phyloP scores from a whole-genome alignment of 1,140 invertebrate genomes.

The Maconellicoccus hirsutus region DNA sequence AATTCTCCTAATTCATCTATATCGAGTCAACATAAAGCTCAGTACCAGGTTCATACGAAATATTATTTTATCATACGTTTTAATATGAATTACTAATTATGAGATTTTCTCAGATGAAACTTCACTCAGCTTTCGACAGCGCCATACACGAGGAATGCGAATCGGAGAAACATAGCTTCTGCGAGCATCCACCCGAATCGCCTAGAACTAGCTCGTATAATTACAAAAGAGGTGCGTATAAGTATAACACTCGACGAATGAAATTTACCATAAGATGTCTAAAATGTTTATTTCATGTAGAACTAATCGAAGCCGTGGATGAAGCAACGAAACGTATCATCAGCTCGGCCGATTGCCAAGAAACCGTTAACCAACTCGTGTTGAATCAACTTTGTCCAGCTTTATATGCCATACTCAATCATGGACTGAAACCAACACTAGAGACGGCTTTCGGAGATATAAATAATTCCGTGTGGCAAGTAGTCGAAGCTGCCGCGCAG shows the following conservation, averaged over 20 bases:
- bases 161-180: conserved; percentile 1
- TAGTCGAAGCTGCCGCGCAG: conserved; percentile 75
- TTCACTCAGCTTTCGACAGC: not conserved
- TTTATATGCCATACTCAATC: conserved; percentile 68
- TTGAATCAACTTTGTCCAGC: conserved; percentile 65
- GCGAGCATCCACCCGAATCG: not conserved
- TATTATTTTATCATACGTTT: not conserved
- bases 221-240: conserved; percentile 4
- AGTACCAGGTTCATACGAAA: not conserved
- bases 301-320: conserved; percentile 49
- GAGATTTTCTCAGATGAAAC: not conserved
- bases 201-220: conserved; percentile 1
- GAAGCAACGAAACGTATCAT: conserved; percentile 54
- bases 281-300: conserved; percentile 35
- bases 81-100: not conserved
- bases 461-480: conserved; percentile 78
- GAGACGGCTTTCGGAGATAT: conserved; percentile 77
- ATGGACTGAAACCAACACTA: conserved; percentile 65
- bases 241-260: not conserved
- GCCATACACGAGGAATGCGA: conserved; percentile 19
- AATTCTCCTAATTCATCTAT: conserved; percentile 3
- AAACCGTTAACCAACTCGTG: conserved; percentile 52
- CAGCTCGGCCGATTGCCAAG: conserved; percentile 30
- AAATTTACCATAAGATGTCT: not conserved
- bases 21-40: conserved; percentile 3